Conservation (phyloP, 2,888 invertebrate species). For the Mimachlamys varia region DNA sequence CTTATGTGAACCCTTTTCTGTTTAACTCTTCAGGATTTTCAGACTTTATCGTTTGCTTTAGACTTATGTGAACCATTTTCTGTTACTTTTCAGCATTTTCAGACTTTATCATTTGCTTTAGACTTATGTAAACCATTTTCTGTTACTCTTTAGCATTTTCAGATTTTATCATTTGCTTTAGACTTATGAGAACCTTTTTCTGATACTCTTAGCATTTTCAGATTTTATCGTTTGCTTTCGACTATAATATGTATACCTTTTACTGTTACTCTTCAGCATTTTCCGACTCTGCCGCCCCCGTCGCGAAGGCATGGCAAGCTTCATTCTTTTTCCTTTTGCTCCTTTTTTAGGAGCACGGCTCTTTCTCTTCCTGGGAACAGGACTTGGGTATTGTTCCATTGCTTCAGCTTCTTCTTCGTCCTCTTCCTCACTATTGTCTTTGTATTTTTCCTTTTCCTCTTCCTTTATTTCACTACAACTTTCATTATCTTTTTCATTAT, state of each 20-base stretch:
- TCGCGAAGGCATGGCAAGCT: background rate
- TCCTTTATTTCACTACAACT: background rate
- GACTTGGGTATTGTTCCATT: background rate
- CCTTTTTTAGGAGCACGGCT: background rate
- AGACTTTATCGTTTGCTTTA: too few relatives aligned
- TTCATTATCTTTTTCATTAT: slow-evolving; percentile 44
- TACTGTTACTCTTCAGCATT: background rate
- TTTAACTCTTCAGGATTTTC: too few relatives aligned
- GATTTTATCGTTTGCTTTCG: too few relatives aligned
- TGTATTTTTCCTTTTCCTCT: background rate
- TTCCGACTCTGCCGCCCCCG: slow-evolving; percentile 4
- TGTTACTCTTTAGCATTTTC: too few relatives aligned
- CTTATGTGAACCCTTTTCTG: too few relatives aligned
- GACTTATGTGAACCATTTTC: too few relatives aligned
- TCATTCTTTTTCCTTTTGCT: slow-evolving; percentile 13
- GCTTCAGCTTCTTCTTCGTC: background rate
- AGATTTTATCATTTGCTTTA: too few relatives aligned
- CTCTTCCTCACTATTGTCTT: background rate
- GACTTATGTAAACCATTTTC: too few relatives aligned
- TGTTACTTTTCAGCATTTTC: too few relatives aligned
- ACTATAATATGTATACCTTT: background rate
- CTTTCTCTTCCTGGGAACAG: background rate
- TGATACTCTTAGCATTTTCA: too few relatives aligned
- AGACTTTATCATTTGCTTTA: too few relatives aligned
- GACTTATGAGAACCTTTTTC: too few relatives aligned